A percentile compares a stretch with the other conserved stretches of the same genome.
Evolutionary conservation across 1,140 invertebrate genomes (phyloP).

Genomic region (Nasonia longicornis): DNA sequence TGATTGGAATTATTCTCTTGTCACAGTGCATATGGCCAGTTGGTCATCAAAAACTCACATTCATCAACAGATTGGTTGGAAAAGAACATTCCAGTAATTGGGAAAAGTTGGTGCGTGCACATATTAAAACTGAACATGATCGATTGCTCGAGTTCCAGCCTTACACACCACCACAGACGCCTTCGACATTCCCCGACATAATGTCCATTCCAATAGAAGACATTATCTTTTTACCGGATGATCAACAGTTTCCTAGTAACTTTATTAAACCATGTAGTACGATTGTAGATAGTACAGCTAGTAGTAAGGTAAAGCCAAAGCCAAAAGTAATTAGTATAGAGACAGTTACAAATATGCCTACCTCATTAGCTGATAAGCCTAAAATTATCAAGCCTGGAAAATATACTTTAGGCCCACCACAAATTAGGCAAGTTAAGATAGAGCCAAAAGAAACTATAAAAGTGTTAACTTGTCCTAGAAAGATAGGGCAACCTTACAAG

Average conservation of each 20-base stretch:
- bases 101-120: constrained; percentile 26
- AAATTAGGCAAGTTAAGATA: not conserved
- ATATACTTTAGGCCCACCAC: not conserved
- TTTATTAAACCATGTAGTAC: not conserved
- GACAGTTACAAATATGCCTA: not conserved
- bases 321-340: not conserved
- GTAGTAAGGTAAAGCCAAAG: not conserved
- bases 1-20: constrained; percentile 29
- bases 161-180: constrained; percentile 54
- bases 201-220: not conserved
- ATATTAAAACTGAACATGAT: constrained; percentile 25
- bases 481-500: not conserved
- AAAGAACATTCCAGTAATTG: constrained; percentile 39
- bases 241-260: not conserved
- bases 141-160: constrained; percentile 46
- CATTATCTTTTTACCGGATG: not conserved
- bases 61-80: constrained; percentile 41
- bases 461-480: not conserved
- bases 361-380: not conserved
- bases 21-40: constrained; percentile 55
- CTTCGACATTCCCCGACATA: constrained; percentile 27
- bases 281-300: not conserved
- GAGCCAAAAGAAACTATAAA: too few relatives aligned
- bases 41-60: constrained; percentile 38
- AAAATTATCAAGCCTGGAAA: not conserved